phyloP scores from a whole-genome alignment of 2,888 invertebrate species.

The Trissoscelio sp. region DNA sequence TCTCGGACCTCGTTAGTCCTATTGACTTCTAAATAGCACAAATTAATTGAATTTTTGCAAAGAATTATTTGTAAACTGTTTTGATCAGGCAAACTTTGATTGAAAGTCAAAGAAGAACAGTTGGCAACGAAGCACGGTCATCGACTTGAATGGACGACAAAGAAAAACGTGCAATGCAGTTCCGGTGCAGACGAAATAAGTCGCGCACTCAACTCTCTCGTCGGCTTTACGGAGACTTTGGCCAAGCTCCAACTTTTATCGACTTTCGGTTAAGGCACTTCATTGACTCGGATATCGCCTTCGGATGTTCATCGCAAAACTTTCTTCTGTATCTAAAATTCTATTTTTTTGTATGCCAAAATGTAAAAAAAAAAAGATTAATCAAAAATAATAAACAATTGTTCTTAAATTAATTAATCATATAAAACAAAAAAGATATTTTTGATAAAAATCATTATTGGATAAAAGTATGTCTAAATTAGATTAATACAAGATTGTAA shows the following conservation, averaged over 20 bases:
- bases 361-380: background rate
- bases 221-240: conserved; percentile 35
- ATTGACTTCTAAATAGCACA: no score
- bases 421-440: no score
- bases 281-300: conserved; percentile 40
- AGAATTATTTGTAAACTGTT: no score
- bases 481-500: no score
- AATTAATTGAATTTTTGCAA: no score
- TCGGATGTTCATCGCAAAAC: conserved; percentile 16
- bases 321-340: no score
- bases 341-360: no score
- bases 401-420: background rate
- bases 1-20: no score
- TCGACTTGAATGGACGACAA: conserved; percentile 56
- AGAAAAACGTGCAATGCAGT: conserved; percentile 54
- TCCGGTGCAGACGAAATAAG: conserved; percentile 65
- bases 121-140: conserved; percentile 60
- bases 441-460: no score
- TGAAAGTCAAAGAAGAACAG: conserved; percentile 26
- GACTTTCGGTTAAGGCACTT: conserved; percentile 49
- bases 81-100: conserved; percentile 44
- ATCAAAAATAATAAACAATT: background rate
- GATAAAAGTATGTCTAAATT: no score
- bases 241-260: conserved; percentile 53
- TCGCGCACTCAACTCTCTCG: conserved; percentile 41